Percentiles rank a stretch among this genome's conserved stretches.
phyloP scores from a whole-genome alignment of 1,140 invertebrate species.

The Drosophila pseudoobscura region DNA sequence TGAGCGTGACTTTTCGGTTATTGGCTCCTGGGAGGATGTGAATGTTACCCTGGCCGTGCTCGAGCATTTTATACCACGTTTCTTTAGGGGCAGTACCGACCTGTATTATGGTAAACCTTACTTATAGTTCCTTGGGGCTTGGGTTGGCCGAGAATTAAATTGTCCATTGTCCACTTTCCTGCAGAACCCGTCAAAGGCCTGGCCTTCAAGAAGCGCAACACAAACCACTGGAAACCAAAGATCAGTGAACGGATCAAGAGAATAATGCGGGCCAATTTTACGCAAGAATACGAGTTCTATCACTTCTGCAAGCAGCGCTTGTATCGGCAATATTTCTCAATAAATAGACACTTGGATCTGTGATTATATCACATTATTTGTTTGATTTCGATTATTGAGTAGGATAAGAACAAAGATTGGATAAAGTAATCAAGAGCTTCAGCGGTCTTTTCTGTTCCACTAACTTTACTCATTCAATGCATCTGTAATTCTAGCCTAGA shows the following conservation, averaged over 20 bases:
- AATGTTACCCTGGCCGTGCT: slow-evolving; percentile 91
- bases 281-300: slow-evolving; percentile 71
- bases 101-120: slow-evolving; percentile 89
- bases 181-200: slow-evolving; percentile 41
- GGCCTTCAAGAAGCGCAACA: slow-evolving; percentile 40
- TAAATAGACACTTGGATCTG: slow-evolving; percentile 46
- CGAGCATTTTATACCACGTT: slow-evolving; percentile 91
- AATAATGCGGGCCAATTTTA: slow-evolving; percentile 59
- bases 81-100: slow-evolving; percentile 89
- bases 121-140: too few relatives aligned
- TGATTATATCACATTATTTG: background rate
- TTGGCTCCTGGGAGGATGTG: slow-evolving; percentile 92
- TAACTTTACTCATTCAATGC: slow-evolving; percentile 17
- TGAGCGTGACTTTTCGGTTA: slow-evolving; percentile 92
- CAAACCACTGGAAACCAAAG: slow-evolving; percentile 63
- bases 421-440: too few relatives aligned
- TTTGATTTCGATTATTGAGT: too few relatives aligned
- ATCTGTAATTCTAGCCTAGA: background rate
- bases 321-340: slow-evolving; percentile 67
- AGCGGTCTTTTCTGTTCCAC: slow-evolving; percentile 6
- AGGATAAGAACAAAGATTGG: too few relatives aligned
- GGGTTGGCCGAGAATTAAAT: background rate
- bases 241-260: slow-evolving; percentile 52
- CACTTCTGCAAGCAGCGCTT: slow-evolving; percentile 70
- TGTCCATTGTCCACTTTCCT: background rate